phyloP scores from a whole-genome alignment of 2,888 invertebrate genomes.

The Netelia melanura region DNA sequence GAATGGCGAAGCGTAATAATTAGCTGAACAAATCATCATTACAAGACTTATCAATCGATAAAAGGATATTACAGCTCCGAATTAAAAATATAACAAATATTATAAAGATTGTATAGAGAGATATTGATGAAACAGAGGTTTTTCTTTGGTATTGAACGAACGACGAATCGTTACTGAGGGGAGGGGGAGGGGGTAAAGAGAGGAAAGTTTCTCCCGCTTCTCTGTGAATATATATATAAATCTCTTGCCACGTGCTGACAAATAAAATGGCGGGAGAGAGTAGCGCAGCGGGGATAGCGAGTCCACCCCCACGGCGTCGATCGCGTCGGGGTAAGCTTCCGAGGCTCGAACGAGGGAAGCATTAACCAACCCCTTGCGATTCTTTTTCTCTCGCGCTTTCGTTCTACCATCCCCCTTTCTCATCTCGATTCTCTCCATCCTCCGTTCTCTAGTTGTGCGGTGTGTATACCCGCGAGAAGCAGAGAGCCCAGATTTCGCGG shows the following conservation, averaged over 20 bases:
- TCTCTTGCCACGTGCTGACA: constrained; percentile 41
- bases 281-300: constrained; percentile 12
- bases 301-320: constrained; percentile 54
- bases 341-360: constrained; percentile 66
- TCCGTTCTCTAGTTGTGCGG: constrained; percentile 65
- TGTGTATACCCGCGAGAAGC: constrained; percentile 58
- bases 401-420: background rate
- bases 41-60: too few relatives aligned
- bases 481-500: constrained; percentile 45
- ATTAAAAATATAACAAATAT: too few relatives aligned
- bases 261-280: constrained; percentile 71
- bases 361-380: constrained; percentile 72
- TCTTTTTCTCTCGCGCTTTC: constrained; percentile 65
- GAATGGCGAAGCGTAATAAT: too few relatives aligned
- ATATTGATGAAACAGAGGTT: background rate
- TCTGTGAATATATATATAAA: background rate
- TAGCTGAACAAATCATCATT: too few relatives aligned
- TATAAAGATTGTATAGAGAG: background rate
- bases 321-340: constrained; percentile 53
- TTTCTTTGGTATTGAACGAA: background rate
- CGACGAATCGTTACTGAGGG: background rate
- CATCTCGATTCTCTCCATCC: constrained; percentile 20
- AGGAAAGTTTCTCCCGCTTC: constrained; percentile 14
- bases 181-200: constrained; percentile 22
- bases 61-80: too few relatives aligned